phyloP scores from a whole-genome alignment of 2,113 vertebrate genomes.

The Craseonycteris thonglongyai region DNA sequence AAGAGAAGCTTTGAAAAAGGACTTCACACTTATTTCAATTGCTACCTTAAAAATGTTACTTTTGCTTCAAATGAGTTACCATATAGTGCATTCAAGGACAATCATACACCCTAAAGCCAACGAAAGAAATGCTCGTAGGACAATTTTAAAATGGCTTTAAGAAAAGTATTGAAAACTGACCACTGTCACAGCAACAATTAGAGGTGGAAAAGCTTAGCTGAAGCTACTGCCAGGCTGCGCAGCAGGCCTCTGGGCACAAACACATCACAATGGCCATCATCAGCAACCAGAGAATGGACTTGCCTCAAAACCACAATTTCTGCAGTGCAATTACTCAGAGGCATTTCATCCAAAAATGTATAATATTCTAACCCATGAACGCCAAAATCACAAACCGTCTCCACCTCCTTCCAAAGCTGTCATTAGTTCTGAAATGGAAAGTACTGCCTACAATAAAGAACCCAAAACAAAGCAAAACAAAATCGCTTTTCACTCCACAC shows the following conservation, averaged over 20 bases:
- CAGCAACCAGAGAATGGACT: not conserved
- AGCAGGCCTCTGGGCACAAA: not conserved
- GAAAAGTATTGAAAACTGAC: slow-evolving; percentile 11
- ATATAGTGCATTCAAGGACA: slow-evolving; percentile 9
- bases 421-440: not conserved
- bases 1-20: not conserved
- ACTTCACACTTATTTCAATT: slow-evolving; percentile 24
- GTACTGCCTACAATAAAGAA: not conserved
- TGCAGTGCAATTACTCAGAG: not conserved
- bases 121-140: slow-evolving; percentile 19
- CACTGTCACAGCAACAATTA: slow-evolving; percentile 1
- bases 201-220: not conserved
- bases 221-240: not conserved
- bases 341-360: not conserved
- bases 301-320: not conserved
- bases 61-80: slow-evolving; percentile 27
- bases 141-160: slow-evolving; percentile 19
- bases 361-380: not conserved
- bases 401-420: not conserved
- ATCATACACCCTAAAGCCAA: not conserved
- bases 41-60: slow-evolving; percentile 25
- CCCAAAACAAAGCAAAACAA: not conserved
- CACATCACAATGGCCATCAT: not conserved
- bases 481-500: not conserved
- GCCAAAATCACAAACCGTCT: not conserved